Evolutionary conservation across 2,113 vertebrate genomes (phyloP).

Genomic region (Thalassarche chlororhynchos): DNA sequence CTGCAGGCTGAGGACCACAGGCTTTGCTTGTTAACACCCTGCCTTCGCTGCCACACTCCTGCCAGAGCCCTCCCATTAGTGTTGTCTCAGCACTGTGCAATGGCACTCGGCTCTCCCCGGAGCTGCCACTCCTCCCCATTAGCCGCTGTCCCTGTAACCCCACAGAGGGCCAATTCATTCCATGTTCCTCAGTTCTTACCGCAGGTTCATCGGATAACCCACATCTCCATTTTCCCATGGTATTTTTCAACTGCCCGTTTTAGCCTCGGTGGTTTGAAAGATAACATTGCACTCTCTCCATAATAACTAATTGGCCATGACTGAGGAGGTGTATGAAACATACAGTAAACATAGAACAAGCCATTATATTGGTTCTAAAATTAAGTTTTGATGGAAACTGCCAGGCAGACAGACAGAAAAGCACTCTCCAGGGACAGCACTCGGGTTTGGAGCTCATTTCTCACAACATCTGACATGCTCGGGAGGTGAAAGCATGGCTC

Average conservation of each 20-base stretch:
- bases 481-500: background rate
- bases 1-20: background rate
- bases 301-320: background rate
- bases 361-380: constrained; percentile 7
- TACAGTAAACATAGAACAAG: background rate
- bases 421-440: background rate
- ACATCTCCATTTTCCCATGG: background rate
- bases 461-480: background rate
- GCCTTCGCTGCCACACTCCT: background rate
- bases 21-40: background rate
- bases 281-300: background rate
- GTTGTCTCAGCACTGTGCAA: background rate
- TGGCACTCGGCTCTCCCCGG: fast-evolving
- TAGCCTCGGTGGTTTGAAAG: background rate
- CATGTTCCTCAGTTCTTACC: background rate
- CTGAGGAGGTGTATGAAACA: background rate
- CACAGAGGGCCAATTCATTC: background rate
- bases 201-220: background rate
- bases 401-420: background rate
- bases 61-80: background rate
- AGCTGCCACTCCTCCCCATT: background rate
- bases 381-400: background rate
- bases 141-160: background rate
- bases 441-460: background rate
- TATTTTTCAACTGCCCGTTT: background rate